Evolutionary conservation across 2,888 invertebrate species (phyloP).

Genomic region (Platycnemis pennipes): DNA sequence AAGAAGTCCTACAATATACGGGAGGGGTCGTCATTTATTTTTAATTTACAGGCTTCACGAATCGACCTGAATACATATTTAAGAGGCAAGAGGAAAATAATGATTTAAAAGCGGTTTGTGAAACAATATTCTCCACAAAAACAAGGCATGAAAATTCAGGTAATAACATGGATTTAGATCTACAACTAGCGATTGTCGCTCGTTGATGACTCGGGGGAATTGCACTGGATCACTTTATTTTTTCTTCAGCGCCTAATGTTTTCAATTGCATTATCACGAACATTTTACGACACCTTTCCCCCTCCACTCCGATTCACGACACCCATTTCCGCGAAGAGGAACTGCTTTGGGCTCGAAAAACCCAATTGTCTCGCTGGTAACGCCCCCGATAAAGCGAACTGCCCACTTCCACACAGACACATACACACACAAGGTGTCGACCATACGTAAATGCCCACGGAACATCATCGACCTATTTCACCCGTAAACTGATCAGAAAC

Average conservation of each 20-base stretch:
- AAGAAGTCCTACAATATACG: too few relatives aligned
- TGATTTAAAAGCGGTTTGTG: neutral
- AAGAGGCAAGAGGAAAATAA: too few relatives aligned
- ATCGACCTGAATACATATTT: neutral
- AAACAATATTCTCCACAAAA: neutral
- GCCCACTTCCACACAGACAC: neutral
- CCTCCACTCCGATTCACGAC: neutral
- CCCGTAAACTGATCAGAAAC: neutral
- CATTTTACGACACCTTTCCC: neutral
- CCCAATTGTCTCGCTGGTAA: neutral
- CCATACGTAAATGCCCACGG: too few relatives aligned
- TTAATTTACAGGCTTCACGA: neutral
- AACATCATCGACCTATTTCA: neutral
- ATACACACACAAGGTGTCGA: neutral
- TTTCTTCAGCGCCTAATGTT: neutral
- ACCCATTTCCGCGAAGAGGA: neutral
- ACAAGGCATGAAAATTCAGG: neutral
- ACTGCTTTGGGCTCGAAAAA: neutral
- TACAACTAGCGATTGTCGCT: neutral
- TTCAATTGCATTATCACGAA: neutral
- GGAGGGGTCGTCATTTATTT: too few relatives aligned
- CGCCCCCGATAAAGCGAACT: neutral
- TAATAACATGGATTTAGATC: neutral
- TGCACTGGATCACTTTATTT: neutral
- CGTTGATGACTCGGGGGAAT: neutral